Evolutionary conservation across 2,888 invertebrate species (phyloP).

Genomic region (Eustalomyia histrio): DNA sequence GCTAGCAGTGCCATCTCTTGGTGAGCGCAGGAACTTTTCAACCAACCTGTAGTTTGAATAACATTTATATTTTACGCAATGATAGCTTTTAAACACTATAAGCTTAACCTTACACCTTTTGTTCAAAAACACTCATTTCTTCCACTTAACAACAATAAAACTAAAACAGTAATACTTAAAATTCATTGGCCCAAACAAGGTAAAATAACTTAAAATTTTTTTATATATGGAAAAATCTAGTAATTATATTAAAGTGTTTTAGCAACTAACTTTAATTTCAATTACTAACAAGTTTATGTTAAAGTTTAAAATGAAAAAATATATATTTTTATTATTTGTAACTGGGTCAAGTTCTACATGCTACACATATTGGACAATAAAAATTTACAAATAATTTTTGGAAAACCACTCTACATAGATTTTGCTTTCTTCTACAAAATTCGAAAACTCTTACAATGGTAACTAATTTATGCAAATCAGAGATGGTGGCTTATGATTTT

Average conservation of each 20-base stretch:
- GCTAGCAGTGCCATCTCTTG: too few relatives aligned
- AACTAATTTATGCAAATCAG: slow-evolving; percentile 76
- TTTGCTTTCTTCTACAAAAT: neutral
- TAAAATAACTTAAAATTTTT: neutral
- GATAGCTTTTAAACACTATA: neutral
- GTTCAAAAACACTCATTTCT: neutral
- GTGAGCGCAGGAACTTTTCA: too few relatives aligned
- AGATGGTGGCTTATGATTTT: slow-evolving; percentile 69
- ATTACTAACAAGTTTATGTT: neutral
- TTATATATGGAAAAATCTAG: neutral
- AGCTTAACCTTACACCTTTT: neutral
- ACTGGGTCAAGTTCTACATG: too few relatives aligned
- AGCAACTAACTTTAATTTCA: neutral
- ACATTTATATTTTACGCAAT: neutral
- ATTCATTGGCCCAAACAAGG: slow-evolving; percentile 42
- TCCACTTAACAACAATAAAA: slow-evolving; percentile 37
- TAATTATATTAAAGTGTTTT: neutral
- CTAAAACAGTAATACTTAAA: slow-evolving; percentile 18
- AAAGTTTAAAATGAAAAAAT: too few relatives aligned
- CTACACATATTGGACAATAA: too few relatives aligned
- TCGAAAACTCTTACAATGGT: slow-evolving; percentile 19
- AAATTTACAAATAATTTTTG: too few relatives aligned
- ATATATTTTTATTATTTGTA: too few relatives aligned
- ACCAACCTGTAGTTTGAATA: too few relatives aligned
- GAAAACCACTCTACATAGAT: too few relatives aligned